A percentile compares a stretch with the other conserved stretches of the same genome.
Evolutionary conservation across 1,140 invertebrate species (phyloP).

Genomic region (Zaprionus ornatus): DNA sequence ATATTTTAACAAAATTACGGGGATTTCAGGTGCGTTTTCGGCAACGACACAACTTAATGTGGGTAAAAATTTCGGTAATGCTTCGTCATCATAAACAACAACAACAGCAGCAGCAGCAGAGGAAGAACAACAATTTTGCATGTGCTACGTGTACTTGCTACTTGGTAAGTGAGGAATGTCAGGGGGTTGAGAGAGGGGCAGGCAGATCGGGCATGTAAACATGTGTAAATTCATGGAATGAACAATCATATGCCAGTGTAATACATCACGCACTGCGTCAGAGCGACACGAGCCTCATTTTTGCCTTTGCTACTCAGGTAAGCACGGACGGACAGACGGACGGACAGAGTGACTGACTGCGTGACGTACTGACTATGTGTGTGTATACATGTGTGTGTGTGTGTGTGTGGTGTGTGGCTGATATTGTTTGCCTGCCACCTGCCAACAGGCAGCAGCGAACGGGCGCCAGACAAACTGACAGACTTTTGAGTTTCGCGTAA

Average conservation of each 20-base stretch:
- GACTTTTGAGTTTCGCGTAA: constrained; percentile 34
- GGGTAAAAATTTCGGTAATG: constrained; percentile 63
- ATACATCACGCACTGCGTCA: constrained; percentile 69
- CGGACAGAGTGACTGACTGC: constrained; percentile 37
- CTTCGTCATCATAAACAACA: constrained; percentile 70
- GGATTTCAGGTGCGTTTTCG: constrained; percentile 64
- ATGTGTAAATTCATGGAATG: constrained; percentile 79
- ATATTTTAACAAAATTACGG: constrained; percentile 79
- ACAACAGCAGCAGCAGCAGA: constrained; percentile 18
- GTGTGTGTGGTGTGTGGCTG: constrained; percentile 27
- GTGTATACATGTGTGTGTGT: constrained; percentile 16
- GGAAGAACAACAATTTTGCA: constrained; percentile 45
- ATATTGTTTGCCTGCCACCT: constrained; percentile 44
- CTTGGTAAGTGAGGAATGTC: not conserved
- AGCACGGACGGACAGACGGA: constrained; percentile 9
- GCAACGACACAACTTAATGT: constrained; percentile 64
- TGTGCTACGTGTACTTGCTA: constrained; percentile 27
- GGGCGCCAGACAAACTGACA: constrained; percentile 34
- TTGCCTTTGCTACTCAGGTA: constrained; percentile 25
- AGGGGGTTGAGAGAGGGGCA: not conserved
- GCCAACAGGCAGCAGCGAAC: constrained; percentile 16
- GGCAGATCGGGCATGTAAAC: constrained; percentile 60
- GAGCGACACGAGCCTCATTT: constrained; percentile 58
- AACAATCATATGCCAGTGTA: constrained; percentile 76
- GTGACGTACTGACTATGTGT: constrained; percentile 40